A percentile compares a stretch with the other conserved stretches of the same genome.
These are phyloP conservation scores for Gobius niger DNA, from an alignment of 2,113 vertebrate genomes.

Conservation along the genomic window DNA sequence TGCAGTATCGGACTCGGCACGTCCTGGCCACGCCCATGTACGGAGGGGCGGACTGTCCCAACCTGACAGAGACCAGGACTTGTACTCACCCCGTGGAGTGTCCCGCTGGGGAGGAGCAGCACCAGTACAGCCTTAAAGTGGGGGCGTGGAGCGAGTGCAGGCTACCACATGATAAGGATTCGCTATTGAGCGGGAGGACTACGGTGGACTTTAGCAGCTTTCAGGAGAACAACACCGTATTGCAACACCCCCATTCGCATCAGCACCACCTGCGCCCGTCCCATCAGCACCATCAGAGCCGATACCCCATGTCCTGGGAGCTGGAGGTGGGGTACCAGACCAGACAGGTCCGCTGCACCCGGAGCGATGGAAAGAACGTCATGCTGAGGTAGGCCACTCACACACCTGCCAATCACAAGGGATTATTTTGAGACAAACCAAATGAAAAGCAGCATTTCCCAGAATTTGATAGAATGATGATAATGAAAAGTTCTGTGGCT, in stretches of 20 bases:
- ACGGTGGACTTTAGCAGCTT: conserved; percentile 78
- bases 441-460: conserved; percentile 23
- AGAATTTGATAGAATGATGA: conserved; percentile 33
- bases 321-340: conserved; percentile 88
- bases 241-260: conserved; percentile 56
- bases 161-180: conserved; percentile 77
- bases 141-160: conserved; percentile 87
- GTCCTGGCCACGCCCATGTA: conserved; percentile 87
- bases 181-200: conserved; percentile 71
- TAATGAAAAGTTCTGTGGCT: conserved; percentile 24
- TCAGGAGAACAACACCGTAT: conserved; percentile 71
- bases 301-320: conserved; percentile 65
- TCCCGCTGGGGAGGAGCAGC: conserved; percentile 78
- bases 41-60: conserved; percentile 86
- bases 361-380: conserved; percentile 84
- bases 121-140: conserved; percentile 88
- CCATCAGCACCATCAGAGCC: conserved; percentile 52
- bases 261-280: conserved; percentile 47
- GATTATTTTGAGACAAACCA: conserved; percentile 1
- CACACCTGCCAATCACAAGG: conserved; percentile 14
- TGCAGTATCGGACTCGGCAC: conserved; percentile 83
- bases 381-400: conserved; percentile 84
- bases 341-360: conserved; percentile 84
- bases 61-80: conserved; percentile 83
- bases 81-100: conserved; percentile 75